A percentile compares a stretch with the other conserved stretches of the same genome.
These are phyloP conservation scores for Macropus fuliginosus DNA, from an alignment of 2,797 vertebrate species.

Conservation along the genomic window DNA sequence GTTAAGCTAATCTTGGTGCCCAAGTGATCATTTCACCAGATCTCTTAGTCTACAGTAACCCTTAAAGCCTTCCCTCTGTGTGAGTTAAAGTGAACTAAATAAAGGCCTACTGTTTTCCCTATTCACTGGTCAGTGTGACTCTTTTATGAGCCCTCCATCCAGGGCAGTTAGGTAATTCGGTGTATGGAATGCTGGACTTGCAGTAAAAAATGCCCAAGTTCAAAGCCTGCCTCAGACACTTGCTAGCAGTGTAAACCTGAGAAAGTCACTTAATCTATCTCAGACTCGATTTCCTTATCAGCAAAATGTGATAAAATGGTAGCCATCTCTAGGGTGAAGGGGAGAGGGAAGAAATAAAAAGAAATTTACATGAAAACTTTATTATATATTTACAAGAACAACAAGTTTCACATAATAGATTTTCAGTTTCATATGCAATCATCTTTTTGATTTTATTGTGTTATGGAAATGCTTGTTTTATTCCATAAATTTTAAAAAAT, in stretches of 20 bases:
- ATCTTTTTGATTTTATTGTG: neutral
- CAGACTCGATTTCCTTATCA: neutral
- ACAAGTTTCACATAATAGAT: neutral
- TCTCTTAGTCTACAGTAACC: neutral
- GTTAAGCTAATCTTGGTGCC: neutral
- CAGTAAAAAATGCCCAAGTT: neutral
- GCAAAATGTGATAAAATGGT: neutral
- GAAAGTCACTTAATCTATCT: neutral
- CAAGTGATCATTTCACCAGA: neutral
- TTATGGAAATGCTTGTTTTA: neutral
- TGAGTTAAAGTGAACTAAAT: neutral
- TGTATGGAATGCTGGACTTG: neutral
- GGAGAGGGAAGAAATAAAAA: neutral
- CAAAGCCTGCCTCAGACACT: neutral
- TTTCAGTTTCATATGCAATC: neutral
- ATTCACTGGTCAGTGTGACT: neutral
- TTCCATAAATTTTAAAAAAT: neutral
- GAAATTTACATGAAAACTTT: neutral
- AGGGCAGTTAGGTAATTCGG: neutral
- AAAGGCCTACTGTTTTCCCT: neutral
- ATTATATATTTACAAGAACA: neutral
- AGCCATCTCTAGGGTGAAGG: neutral
- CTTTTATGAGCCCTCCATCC: neutral
- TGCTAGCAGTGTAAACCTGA: neutral
- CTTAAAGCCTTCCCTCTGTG: neutral